Percentiles rank a stretch among this genome's conserved stretches.
Conservation (phyloP, 64 coral and sea anemone species). For the Anthopleura sola region DNA sequence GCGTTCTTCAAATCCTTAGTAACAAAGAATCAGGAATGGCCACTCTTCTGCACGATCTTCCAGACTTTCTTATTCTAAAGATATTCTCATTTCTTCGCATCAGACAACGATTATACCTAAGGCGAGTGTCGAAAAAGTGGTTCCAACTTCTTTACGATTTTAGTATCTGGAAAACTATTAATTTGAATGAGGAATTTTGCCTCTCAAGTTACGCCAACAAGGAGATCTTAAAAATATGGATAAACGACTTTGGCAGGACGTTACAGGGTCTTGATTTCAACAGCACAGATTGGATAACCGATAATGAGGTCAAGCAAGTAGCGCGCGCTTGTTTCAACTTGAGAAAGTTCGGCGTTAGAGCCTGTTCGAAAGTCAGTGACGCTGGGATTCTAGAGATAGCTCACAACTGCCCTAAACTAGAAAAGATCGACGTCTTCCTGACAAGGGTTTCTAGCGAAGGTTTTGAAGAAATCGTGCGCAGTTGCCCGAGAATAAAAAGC, state of each 20-base stretch:
- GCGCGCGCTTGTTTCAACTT: not conserved
- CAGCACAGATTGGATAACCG: not conserved
- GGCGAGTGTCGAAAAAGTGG: not conserved
- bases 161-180: slow-evolving; percentile 13
- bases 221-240: not conserved
- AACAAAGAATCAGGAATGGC: not conserved
- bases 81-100: slow-evolving; percentile 6
- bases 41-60: not conserved
- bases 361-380: not conserved
- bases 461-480: slow-evolving; percentile 4
- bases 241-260: not conserved
- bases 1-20: not conserved
- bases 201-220: not conserved
- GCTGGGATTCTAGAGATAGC: not conserved
- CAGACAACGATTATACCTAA: not conserved
- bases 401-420: not conserved
- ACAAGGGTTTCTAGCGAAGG: not conserved
- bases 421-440: not conserved
- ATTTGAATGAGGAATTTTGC: not conserved
- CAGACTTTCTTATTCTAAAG: slow-evolving; percentile 2
- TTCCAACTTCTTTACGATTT: slow-evolving; percentile 15
- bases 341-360: not conserved
- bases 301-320: not conserved
- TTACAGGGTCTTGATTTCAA: not conserved
- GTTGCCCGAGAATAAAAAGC: not conserved